A percentile compares a stretch with the other conserved stretches of the same genome.
phyloP scores from a whole-genome alignment of 2,113 vertebrate genomes.

The Platysternon megacephalum region DNA sequence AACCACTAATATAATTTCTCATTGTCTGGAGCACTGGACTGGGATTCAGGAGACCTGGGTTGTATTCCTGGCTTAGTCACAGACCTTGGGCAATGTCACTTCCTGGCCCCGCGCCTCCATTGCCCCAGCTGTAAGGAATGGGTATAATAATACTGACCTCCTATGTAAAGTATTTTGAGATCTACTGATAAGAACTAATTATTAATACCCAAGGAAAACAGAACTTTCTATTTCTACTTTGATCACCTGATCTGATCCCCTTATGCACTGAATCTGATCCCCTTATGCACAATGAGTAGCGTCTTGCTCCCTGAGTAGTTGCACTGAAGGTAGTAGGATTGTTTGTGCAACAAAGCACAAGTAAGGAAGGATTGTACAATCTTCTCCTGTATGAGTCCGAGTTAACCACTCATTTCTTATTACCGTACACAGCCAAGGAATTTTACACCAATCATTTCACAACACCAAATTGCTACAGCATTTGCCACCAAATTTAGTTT shows the following conservation, averaged over 20 bases:
- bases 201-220: not conserved
- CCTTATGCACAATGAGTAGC: not conserved
- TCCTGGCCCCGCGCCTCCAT: too few relatives aligned
- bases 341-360: not conserved
- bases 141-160: too few relatives aligned
- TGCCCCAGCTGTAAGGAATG: too few relatives aligned
- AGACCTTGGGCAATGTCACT: too few relatives aligned
- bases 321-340: not conserved
- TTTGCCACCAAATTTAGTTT: conserved; percentile 27
- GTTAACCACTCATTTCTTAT: not conserved
- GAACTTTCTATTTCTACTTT: not conserved
- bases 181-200: too few relatives aligned
- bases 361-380: not conserved
- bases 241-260: not conserved
- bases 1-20: too few relatives aligned
- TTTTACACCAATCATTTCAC: conserved; percentile 32
- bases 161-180: too few relatives aligned
- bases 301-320: not conserved
- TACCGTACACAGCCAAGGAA: not conserved
- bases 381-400: not conserved
- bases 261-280: not conserved
- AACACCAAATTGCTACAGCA: not conserved
- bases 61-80: too few relatives aligned
- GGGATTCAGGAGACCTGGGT: too few relatives aligned
- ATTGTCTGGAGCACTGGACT: too few relatives aligned